Evolutionary conservation across 2,113 vertebrate species (phyloP).

Genomic region (Emberiza fucata): DNA sequence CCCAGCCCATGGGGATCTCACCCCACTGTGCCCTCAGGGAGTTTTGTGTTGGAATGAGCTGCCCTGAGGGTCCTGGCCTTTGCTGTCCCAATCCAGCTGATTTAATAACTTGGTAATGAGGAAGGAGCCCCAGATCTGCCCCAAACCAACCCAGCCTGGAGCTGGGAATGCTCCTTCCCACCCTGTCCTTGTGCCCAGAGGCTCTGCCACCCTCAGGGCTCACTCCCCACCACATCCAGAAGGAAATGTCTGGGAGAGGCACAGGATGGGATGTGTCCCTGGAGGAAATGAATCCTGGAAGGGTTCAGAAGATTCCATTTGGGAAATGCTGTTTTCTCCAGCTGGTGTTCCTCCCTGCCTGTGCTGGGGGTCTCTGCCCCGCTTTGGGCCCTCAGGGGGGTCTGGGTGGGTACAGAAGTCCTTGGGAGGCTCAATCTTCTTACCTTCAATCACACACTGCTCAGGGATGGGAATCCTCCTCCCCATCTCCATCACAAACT

Average conservation of each 20-base stretch:
- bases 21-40: background rate
- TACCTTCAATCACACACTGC: constrained; percentile 92
- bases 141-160: background rate
- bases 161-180: background rate
- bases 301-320: background rate
- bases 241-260: background rate
- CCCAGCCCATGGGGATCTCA: background rate
- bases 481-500: constrained; percentile 78
- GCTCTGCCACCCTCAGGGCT: background rate
- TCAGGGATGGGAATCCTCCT: constrained; percentile 87
- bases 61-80: background rate
- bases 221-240: fast-evolving
- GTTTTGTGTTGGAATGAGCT: background rate
- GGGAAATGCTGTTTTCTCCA: background rate
- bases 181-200: background rate
- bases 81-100: background rate
- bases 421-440: background rate
- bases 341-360: background rate
- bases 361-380: background rate
- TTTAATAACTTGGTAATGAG: background rate
- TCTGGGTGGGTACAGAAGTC: background rate
- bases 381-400: background rate
- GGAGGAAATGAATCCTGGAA: background rate
- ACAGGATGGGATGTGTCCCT: background rate
- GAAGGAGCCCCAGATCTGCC: background rate